phyloP scores from a whole-genome alignment of 35 echinoderm and acorn worm genomes.

The Ophiothrix spiculata region DNA sequence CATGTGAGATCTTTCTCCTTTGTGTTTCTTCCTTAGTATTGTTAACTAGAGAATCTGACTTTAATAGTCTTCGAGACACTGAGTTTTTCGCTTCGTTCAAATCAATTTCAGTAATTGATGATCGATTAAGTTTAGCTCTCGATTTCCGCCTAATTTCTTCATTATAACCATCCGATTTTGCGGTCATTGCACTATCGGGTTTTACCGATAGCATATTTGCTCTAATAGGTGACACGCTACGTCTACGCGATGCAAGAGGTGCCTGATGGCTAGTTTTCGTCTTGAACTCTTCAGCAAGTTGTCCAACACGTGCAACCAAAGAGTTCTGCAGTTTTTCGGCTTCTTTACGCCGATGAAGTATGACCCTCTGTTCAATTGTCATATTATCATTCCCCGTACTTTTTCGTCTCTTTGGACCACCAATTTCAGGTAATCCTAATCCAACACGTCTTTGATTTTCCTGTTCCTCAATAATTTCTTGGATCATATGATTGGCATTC shows the following conservation, averaged over 20 bases:
- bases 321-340: constrained; percentile 14
- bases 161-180: not conserved
- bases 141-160: not conserved
- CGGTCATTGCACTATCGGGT: not conserved
- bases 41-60: not conserved
- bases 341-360: not conserved
- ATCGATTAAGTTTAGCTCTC: not conserved
- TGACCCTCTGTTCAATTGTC: not conserved
- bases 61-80: not conserved
- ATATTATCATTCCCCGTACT: not conserved
- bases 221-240: not conserved
- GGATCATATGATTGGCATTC: not conserved
- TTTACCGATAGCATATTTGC: not conserved
- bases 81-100: not conserved
- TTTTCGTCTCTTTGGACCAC: not conserved
- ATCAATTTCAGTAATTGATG: not conserved
- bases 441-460: not conserved
- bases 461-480: not conserved
- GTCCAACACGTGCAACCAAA: constrained; percentile 32
- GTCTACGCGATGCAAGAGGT: not conserved
- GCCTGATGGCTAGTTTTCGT: not conserved
- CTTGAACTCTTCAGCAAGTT: constrained; percentile 25
- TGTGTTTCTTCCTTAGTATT: not conserved
- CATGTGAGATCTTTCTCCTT: not conserved
- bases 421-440: not conserved